These are phyloP conservation scores for Steatornis caripensis DNA, from an alignment of 2,113 vertebrate species.

Conservation along the genomic window DNA sequence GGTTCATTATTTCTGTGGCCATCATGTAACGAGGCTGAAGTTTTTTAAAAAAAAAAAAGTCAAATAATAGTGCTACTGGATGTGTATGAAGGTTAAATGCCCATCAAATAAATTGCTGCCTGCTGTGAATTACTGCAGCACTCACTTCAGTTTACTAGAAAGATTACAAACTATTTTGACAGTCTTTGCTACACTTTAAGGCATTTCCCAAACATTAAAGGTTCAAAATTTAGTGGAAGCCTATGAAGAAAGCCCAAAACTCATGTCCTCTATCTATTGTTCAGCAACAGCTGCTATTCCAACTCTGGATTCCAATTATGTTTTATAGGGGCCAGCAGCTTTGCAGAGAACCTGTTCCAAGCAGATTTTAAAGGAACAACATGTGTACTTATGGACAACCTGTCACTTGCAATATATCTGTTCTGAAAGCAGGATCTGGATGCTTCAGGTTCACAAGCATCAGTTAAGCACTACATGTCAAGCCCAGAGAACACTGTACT, in stretches of 20 bases:
- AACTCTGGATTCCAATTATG: background rate
- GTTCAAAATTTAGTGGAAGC: background rate
- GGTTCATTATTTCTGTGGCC: background rate
- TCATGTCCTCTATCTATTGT: background rate
- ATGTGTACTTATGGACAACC: background rate
- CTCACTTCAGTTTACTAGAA: background rate
- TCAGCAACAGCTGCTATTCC: background rate
- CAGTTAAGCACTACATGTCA: background rate
- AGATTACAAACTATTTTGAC: background rate
- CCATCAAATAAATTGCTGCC: background rate
- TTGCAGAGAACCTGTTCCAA: background rate
- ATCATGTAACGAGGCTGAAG: background rate
- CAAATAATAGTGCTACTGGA: background rate
- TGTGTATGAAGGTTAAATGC: background rate
- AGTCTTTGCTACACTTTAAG: background rate
- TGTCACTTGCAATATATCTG: conserved; percentile 8
- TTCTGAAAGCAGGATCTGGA: background rate
- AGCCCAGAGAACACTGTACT: background rate
- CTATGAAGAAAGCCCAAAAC: background rate
- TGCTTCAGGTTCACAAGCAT: background rate
- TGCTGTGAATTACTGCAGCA: background rate
- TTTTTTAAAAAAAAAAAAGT: background rate
- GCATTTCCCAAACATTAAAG: background rate
- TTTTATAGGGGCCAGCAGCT: background rate
- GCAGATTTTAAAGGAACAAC: background rate